Conservation (phyloP, 2,113 vertebrate species). For the Cepphus grylle region DNA sequence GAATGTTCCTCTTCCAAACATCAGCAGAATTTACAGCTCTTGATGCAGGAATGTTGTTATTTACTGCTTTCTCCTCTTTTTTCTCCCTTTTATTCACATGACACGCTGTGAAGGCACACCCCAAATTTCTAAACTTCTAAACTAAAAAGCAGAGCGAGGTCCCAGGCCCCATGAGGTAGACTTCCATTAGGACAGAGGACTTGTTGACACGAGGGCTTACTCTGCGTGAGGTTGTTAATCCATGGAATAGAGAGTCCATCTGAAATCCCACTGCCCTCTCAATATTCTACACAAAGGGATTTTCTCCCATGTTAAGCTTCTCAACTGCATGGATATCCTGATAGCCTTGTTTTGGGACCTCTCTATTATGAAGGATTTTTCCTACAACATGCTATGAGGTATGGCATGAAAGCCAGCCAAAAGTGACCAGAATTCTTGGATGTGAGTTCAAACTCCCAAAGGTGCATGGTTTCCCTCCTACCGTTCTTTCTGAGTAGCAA, state of each 20-base stretch:
- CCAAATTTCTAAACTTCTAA: neutral
- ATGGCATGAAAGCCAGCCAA: neutral
- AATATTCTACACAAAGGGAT: neutral
- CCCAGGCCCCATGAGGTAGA: neutral
- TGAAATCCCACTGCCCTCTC: neutral
- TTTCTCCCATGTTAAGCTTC: neutral
- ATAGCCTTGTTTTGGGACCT: neutral
- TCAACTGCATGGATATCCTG: accelerated
- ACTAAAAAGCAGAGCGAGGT: neutral
- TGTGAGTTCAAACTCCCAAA: neutral
- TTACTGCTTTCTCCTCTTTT: neutral
- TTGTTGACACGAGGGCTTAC: neutral
- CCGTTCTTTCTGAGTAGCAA: neutral
- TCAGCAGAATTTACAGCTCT: neutral
- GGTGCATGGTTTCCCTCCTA: neutral
- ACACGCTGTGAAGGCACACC: neutral
- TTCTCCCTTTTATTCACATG: neutral
- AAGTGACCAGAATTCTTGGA: neutral
- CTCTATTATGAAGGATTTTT: neutral
- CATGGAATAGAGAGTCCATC: neutral
- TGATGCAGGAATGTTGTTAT: neutral
- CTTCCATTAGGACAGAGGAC: neutral
- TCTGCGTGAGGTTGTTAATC: neutral
- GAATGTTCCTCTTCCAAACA: neutral
- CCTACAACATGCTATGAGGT: neutral